Percentiles rank a stretch among this genome's conserved stretches.
These are phyloP conservation scores for Pimephales promelas DNA, from an alignment of 2,113 vertebrate species.

Conservation along the genomic window DNA sequence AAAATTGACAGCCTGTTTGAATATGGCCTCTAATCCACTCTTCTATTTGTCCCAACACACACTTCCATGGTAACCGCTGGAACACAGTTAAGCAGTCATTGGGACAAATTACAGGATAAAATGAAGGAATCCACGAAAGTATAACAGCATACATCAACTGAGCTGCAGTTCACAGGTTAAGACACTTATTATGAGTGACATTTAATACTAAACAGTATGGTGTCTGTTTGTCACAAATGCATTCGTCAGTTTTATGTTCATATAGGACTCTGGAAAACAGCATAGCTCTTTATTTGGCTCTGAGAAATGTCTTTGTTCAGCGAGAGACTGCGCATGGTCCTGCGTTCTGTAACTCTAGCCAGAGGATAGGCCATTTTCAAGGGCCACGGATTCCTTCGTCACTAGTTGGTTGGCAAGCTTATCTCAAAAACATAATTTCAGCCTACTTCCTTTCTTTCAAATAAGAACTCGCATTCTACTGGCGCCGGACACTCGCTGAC, in stretches of 20 bases:
- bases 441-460: constrained; percentile 62
- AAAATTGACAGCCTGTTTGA: constrained; percentile 27
- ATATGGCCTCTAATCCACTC: background rate
- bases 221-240: constrained; percentile 21
- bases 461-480: constrained; percentile 64
- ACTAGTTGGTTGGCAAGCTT: constrained; percentile 63
- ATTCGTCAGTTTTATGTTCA: constrained; percentile 38
- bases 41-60: background rate
- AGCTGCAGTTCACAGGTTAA: constrained; percentile 10
- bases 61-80: constrained; percentile 20
- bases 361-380: constrained; percentile 33
- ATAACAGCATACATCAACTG: constrained; percentile 20
- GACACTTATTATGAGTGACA: constrained; percentile 29
- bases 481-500: constrained; percentile 64
- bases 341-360: constrained; percentile 38
- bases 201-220: constrained; percentile 33
- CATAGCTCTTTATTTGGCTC: constrained; percentile 7
- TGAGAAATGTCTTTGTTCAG: constrained; percentile 10
- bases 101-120: constrained; percentile 5
- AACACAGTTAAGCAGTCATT: constrained; percentile 31
- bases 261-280: constrained; percentile 17
- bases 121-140: background rate
- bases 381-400: constrained; percentile 39
- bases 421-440: constrained; percentile 65
- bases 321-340: background rate